These are phyloP conservation scores for Megatriorchis doriae DNA, from an alignment of 2,113 vertebrate genomes.

Conservation along the genomic window DNA sequence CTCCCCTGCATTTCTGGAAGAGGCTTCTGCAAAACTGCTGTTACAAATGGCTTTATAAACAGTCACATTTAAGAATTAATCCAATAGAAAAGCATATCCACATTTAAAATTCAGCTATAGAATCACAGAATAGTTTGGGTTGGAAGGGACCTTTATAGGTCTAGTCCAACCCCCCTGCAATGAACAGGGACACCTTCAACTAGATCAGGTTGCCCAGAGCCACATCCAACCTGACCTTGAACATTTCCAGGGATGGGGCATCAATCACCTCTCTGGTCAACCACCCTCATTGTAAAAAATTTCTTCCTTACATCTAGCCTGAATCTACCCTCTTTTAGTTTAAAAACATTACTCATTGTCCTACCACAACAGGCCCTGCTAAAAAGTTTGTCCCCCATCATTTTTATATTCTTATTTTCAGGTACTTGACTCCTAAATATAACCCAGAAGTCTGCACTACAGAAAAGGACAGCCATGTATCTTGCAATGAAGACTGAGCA, in stretches of 20 bases:
- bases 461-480: not conserved
- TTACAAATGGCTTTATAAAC: not conserved
- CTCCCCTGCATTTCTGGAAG: not conserved
- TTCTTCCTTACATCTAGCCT: too few species aligned
- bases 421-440: not conserved
- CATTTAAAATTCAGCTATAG: not conserved
- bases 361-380: not conserved
- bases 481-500: not conserved
- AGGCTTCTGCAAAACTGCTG: not conserved
- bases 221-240: not conserved
- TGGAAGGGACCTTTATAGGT: not conserved
- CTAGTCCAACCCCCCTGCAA: not conserved
- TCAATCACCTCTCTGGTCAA: not conserved
- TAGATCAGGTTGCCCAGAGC: not conserved
- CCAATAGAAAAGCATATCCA: not conserved
- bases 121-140: not conserved
- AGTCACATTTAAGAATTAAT: not conserved
- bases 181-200: not conserved
- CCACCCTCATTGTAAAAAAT: not conserved
- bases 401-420: not conserved
- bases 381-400: not conserved
- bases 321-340: not conserved
- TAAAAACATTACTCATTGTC: not conserved
- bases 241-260: not conserved
- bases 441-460: not conserved